Conservation (phyloP, 1,140 invertebrate species). For the Ylistrum balloti region DNA sequence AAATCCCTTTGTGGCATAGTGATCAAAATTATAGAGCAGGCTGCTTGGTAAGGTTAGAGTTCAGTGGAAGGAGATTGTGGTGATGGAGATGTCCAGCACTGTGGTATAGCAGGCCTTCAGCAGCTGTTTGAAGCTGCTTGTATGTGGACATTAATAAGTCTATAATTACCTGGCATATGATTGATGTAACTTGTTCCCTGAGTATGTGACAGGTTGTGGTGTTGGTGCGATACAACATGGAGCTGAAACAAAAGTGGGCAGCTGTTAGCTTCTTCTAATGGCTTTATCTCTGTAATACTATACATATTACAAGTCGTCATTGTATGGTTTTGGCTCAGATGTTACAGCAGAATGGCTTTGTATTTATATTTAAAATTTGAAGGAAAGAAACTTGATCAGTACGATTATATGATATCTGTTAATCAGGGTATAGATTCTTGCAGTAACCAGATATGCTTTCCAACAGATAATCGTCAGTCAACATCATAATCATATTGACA, state of each 20-base stretch:
- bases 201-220: constrained; percentile 21
- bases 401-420: not conserved
- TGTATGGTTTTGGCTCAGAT: not conserved
- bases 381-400: not conserved
- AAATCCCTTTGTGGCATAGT: constrained; percentile 24
- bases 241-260: not conserved
- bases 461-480: not conserved
- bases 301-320: not conserved
- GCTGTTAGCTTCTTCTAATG: constrained; percentile 5
- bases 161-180: constrained; percentile 28
- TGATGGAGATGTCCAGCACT: not conserved
- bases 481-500: not conserved
- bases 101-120: not conserved
- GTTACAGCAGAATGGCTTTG: not conserved
- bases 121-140: not conserved
- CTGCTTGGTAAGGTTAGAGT: not conserved
- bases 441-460: not conserved
- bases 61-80: not conserved
- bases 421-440: not conserved
- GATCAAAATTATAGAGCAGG: constrained; percentile 34
- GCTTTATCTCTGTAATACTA: constrained; percentile 31
- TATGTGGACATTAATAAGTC: constrained; percentile 20
- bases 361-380: not conserved
- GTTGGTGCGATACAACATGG: not conserved
- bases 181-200: constrained; percentile 17